Evolutionary conservation across 37 sponge, comb jelly and placozoan genomes (phyloP), one percentile per base, ranked within the genome.

Genomic region (Chondrosia reniformis): DNA sequence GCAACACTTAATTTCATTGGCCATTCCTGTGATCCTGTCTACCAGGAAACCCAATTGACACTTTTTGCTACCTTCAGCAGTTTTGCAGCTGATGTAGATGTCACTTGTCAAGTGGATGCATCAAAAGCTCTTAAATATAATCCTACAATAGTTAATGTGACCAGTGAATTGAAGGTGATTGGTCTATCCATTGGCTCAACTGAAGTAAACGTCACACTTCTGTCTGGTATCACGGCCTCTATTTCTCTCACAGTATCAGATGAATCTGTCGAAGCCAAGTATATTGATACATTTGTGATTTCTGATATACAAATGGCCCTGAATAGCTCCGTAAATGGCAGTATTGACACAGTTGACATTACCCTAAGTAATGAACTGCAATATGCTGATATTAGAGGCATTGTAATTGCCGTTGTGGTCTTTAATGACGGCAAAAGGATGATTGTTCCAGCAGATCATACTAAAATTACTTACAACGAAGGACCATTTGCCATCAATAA

Each of bases 351-450:
- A n/a, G n/a, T n/a, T 4, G 44, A 66, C 13, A 62, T 79, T 19
- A 55, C 64, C 5, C 41, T 85, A 3, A 27, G 49, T 0, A 71
- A 84, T 31, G 75, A 80, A 0, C 80, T 85, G 42, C 45, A 63
- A 3, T 61, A 76, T 36, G 55, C 74, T 22, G 17, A 37, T 28
- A 80, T 76, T 1, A 33, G 27, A 31, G 33, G 57, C 13, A 42
- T 41, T 17, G 17, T 82, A 21, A 45, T 78, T n/a, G 83, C 62
- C 24, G 83, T 78, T 39, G 83, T 36, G 21, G 42, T 79, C 71
- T 87, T 81, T 56, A 81, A 57, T 46, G 87, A 87, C 67, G 54
- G 57, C 12, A 45, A 45, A 7, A 72, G 66, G 33, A 63, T 78
- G 75, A 57, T 72, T 42, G 17, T 87, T 21, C 42, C 34, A 34